phyloP scores from a whole-genome alignment of 2,888 invertebrate genomes.

The Scaptomyza flava region DNA sequence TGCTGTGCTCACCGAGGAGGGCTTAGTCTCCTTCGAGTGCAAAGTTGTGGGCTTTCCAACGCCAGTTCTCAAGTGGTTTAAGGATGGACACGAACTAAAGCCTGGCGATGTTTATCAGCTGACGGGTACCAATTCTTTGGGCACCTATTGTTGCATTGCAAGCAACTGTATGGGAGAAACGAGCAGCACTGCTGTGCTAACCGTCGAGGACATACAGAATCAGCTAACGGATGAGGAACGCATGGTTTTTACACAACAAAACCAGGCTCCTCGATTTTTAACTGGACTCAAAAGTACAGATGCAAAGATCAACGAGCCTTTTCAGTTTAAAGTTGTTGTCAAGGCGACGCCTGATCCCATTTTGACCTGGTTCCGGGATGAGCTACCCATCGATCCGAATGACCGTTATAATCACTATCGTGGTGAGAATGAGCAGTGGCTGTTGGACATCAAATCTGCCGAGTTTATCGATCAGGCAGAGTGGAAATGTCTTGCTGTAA shows the following conservation, averaged over 20 bases:
- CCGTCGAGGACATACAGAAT: constrained; percentile 95
- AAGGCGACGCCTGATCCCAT: constrained; percentile 92
- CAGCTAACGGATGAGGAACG: constrained; percentile 95
- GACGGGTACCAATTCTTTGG: constrained; percentile 94
- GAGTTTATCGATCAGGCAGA: constrained; percentile 95
- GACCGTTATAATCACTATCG: constrained; percentile 89
- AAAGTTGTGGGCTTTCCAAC: constrained; percentile 97
- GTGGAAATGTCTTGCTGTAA: constrained; percentile 95
- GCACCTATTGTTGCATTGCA: constrained; percentile 95
- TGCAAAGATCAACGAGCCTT: constrained; percentile 92
- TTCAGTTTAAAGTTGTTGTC: constrained; percentile 92
- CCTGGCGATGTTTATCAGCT: constrained; percentile 97
- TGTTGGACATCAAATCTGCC: constrained; percentile 89
- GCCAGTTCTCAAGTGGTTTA: constrained; percentile 94
- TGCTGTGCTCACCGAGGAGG: constrained; percentile 95
- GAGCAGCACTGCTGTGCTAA: constrained; percentile 93
- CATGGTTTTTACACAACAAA: constrained; percentile 87
- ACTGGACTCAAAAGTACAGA: constrained; percentile 93
- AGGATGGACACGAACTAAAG: constrained; percentile 95
- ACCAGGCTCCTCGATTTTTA: constrained; percentile 93
- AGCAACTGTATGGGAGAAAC: constrained; percentile 96
- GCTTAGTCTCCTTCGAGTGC: constrained; percentile 95
- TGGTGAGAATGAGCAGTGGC: constrained; percentile 90
- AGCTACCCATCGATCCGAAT: constrained; percentile 89
- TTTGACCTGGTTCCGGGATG: constrained; percentile 95